A percentile compares a stretch with the other conserved stretches of the same genome.
Evolutionary conservation across 2,888 invertebrate species (phyloP).

Genomic region (Ophion obscuratus): DNA sequence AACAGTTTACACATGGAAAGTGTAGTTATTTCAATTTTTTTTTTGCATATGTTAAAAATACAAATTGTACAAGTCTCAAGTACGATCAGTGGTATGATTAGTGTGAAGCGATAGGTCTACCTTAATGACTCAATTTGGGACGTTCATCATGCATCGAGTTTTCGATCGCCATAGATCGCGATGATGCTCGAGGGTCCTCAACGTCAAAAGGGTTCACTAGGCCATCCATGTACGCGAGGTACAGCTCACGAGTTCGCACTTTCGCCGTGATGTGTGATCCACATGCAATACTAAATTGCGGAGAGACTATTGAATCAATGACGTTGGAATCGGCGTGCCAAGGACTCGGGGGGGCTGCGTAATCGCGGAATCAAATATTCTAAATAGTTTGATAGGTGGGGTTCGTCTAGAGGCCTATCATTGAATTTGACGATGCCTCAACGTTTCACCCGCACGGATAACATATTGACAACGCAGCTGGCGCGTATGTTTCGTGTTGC

Average conservation of each 20-base stretch:
- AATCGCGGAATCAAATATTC: conserved; percentile 33
- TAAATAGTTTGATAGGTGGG: conserved; percentile 53
- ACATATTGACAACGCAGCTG: conserved; percentile 23
- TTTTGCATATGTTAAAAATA: too few species aligned
- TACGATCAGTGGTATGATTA: too few species aligned
- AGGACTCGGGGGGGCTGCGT: conserved; percentile 20
- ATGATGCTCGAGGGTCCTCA: neutral
- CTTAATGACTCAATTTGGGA: neutral
- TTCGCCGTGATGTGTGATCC: conserved; percentile 1
- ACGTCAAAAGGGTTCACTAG: conserved; percentile 11
- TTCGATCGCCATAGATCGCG: neutral
- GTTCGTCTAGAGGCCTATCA: conserved; percentile 24
- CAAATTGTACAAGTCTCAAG: too few species aligned
- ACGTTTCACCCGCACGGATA: conserved; percentile 6
- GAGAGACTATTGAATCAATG: conserved; percentile 44
- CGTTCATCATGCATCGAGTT: conserved; percentile 15
- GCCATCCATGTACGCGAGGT: conserved; percentile 3
- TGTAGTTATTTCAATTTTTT: too few species aligned
- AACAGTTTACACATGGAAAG: too few species aligned
- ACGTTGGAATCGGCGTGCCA: conserved; percentile 23
- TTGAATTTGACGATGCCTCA: conserved; percentile 53
- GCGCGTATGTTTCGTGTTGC: neutral
- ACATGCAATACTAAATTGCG: conserved; percentile 19
- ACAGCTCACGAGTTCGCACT: neutral
- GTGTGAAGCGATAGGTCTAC: too few species aligned